Evolutionary conservation across 1,140 invertebrate species (phyloP), one percentile per base, ranked within the genome.

Genomic region (Listronotus bonariensis): DNA sequence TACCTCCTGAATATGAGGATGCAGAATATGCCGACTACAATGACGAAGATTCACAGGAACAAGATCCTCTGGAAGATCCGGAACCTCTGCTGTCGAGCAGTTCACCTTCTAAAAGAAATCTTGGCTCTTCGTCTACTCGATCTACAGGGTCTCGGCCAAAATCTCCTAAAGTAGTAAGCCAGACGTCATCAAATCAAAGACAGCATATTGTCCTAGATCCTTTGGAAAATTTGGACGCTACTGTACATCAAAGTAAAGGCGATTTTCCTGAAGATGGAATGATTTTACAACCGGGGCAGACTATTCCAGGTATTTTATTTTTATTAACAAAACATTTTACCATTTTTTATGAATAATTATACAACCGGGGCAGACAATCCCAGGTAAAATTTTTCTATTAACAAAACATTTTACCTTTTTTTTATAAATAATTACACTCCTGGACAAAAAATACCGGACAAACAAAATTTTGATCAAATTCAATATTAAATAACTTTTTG

Each of bases 281-380:
- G 72, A 69, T 86, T 31, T 80, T 88, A 45, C 82, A 88, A 75
- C 82, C 87, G 1, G 87, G 87, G 17, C 81, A 87, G 68, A 74
- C 79, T 11, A 77, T 89, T 36, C 85, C 85, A 0, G 85, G 85
- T 1, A 40, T 26, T 11, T 9, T 36, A 34, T 14, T 20, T 11
- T 14, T 14, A 4, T 48, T 18, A 7, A n/a, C 31, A 6, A 34
- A 53, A 15, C 36, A 1, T n/a, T 34, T 34, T 3, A 14, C 18
- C 20, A 1, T 26, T 5, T 5, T 26, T 26, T 26, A n/a, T n/a
- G n/a, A n/a, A n/a, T n/a, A n/a, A n/a, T n/a, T n/a, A n/a, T n/a
- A n/a, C n/a, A n/a, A n/a, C n/a, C n/a, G n/a, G n/a, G n/a, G n/a
- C n/a, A n/a, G n/a, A n/a, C n/a, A n/a, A n/a, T n/a, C n/a, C n/a